phyloP scores from a whole-genome alignment of 1,140 invertebrate species.

The Atta colombica region DNA sequence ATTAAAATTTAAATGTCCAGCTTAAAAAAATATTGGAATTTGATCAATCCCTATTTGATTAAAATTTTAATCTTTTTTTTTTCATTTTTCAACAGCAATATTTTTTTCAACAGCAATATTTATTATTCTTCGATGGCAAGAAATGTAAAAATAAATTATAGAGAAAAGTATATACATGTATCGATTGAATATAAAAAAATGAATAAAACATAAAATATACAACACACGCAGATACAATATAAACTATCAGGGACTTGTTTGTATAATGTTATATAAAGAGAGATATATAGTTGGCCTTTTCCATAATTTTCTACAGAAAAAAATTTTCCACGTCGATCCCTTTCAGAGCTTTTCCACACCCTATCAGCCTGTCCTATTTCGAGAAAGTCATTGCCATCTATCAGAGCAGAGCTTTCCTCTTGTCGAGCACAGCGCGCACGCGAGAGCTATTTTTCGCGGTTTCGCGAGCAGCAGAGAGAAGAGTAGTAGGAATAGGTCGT shows the following conservation, averaged over 20 bases:
- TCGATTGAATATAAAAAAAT: neutral
- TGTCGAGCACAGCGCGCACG: conserved; percentile 39
- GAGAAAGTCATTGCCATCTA: conserved; percentile 63
- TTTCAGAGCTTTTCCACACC: conserved; percentile 41
- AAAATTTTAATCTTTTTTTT: neutral
- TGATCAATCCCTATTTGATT: neutral
- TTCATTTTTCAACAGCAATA: neutral
- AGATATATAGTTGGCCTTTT: neutral
- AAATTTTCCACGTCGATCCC: conserved; percentile 3
- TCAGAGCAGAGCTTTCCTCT: conserved; percentile 61
- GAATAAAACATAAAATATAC: neutral
- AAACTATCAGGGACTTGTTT: neutral
- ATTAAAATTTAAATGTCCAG: neutral
- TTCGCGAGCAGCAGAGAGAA: conserved; percentile 13
- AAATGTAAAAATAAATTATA: conserved; percentile 6
- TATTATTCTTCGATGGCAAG: neutral
- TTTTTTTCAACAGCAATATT: neutral
- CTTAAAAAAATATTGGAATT: neutral
- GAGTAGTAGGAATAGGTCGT: conserved; percentile 38
- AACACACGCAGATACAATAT: neutral
- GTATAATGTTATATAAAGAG: neutral
- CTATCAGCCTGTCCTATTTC: conserved; percentile 38
- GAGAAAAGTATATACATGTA: neutral
- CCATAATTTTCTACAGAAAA: conserved; percentile 10
- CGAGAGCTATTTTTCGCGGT: conserved; percentile 63